A percentile compares a stretch with the other conserved stretches of the same genome.
Conservation (phyloP, 2,113 vertebrate genomes). For the Fukomys damarensis region DNA sequence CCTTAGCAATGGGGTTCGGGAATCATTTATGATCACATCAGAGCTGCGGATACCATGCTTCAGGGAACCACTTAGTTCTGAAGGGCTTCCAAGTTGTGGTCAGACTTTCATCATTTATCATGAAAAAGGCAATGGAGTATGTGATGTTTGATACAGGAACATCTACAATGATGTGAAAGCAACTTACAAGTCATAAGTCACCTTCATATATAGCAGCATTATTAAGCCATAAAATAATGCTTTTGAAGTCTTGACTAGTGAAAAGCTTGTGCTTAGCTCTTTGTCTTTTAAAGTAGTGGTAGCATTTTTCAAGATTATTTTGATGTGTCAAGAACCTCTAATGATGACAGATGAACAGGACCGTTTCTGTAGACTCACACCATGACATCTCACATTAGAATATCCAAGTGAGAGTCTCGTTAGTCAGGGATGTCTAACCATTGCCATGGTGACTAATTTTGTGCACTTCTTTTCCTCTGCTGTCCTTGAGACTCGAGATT, state of each 20-base stretch:
- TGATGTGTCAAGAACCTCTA: slow-evolving; percentile 38
- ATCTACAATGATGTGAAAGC: not conserved
- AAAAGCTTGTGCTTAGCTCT: not conserved
- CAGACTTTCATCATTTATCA: not conserved
- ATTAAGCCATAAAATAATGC: not conserved
- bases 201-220: not conserved
- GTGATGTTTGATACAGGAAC: not conserved
- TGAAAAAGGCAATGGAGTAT: not conserved
- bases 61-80: not conserved
- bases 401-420: not conserved
- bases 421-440: not conserved
- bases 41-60: not conserved
- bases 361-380: not conserved
- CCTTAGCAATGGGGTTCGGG: not conserved
- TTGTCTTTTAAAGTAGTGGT: slow-evolving; percentile 33
- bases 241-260: not conserved
- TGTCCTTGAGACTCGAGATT: not conserved
- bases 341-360: slow-evolving; percentile 51
- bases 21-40: not conserved
- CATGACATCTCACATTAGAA: not conserved
- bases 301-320: slow-evolving; percentile 39
- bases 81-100: not conserved
- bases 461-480: not conserved
- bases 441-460: not conserved
- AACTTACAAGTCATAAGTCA: not conserved